Evolutionary conservation across 2,113 vertebrate species (phyloP).

Genomic region (Grantiella picta): DNA sequence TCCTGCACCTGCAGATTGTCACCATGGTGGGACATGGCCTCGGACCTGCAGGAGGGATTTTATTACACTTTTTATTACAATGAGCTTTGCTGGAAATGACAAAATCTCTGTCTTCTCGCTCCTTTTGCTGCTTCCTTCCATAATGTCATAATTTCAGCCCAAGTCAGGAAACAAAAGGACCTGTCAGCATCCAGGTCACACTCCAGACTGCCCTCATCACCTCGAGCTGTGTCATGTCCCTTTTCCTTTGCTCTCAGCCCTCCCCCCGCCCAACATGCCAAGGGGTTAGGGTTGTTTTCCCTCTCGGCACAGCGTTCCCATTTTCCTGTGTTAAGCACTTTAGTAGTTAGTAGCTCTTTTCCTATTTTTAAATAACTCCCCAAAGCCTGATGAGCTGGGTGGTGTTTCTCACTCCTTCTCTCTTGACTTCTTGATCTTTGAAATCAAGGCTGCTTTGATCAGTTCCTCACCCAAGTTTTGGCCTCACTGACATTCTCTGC

Average conservation of each 20-base stretch:
- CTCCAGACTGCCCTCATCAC: not conserved
- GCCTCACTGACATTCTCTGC: not conserved
- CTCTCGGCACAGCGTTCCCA: fast-evolving
- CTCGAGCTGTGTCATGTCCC: fast-evolving
- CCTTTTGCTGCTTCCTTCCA: not conserved
- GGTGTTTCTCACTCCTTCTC: not conserved
- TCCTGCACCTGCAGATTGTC: not conserved
- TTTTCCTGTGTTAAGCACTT: not conserved
- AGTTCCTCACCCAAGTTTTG: not conserved
- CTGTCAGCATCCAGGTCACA: not conserved
- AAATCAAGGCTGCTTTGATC: not conserved
- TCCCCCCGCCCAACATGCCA: fast-evolving
- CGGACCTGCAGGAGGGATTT: not conserved
- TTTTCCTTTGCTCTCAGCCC: not conserved
- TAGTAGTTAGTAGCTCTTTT: not conserved
- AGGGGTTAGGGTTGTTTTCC: not conserved
- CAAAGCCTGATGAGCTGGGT: not conserved
- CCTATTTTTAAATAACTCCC: not conserved
- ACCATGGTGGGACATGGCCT: not conserved
- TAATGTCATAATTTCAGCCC: not conserved
- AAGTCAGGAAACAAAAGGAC: not conserved
- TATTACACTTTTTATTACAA: not conserved
- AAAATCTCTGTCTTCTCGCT: not conserved
- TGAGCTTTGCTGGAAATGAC: not conserved
- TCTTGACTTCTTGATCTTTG: not conserved